phyloP scores from a whole-genome alignment of 2,113 vertebrate genomes.

The Rutilus rutilus region DNA sequence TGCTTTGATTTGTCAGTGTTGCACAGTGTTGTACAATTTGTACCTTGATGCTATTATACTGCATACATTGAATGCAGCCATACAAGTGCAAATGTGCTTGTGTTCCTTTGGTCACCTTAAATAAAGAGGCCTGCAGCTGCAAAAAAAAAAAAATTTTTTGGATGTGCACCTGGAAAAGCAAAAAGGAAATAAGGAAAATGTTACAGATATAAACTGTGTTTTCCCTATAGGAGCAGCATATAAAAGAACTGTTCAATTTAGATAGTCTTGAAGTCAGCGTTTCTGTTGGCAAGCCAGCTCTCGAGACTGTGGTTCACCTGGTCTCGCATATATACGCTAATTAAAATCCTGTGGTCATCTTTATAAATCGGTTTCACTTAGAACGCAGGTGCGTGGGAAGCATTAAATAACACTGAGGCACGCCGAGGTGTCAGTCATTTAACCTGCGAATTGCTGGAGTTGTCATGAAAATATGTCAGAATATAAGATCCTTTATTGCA shows the following conservation, averaged over 20 bases:
- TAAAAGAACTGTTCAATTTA: constrained; percentile 10
- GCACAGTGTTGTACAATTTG: constrained; percentile 57
- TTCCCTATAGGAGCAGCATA: constrained; percentile 7
- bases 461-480: not conserved
- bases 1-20: constrained; percentile 16
- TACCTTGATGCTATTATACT: constrained; percentile 21
- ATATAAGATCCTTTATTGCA: not conserved
- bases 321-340: not conserved
- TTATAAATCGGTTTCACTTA: constrained; percentile 21
- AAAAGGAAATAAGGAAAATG: constrained; percentile 18
- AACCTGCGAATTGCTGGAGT: not conserved
- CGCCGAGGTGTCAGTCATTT: constrained; percentile 1
- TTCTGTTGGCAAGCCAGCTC: constrained; percentile 28
- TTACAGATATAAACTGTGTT: constrained; percentile 2
- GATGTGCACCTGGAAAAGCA: constrained; percentile 22
- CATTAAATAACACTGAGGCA: constrained; percentile 17
- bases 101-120: constrained; percentile 12
- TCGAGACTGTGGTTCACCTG: constrained; percentile 5
- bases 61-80: not conserved
- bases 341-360: constrained; percentile 29
- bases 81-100: not conserved
- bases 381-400: not conserved
- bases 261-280: constrained; percentile 12
- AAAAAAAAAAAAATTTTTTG: not conserved
- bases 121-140: constrained; percentile 18